Base-by-base conservation (phyloP, 2,888 invertebrate species). In the Diplolepis rosae region DNA sequence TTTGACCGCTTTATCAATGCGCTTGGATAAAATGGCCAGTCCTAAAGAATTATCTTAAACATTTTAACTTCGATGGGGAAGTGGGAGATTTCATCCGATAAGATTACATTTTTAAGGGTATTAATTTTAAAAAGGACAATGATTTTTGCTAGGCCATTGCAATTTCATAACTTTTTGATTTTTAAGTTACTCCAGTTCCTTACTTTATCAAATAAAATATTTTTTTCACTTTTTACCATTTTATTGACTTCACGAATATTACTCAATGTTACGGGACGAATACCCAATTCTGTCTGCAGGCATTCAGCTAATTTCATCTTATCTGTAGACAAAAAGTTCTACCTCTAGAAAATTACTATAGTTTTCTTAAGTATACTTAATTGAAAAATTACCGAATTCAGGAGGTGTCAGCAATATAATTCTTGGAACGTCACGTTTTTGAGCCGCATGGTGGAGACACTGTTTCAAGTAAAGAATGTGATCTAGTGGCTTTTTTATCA, bases 391-490 rank as follows among this genome's bases (percentile, higher is more conserved):
- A 85, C 89, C 85, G n/a, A 87, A 84, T 50, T 76, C 77, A 1
- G 92, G 91, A 1, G 92, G 89, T 3, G 92, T 88, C 9, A 93
- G 72, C 4, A 93, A 85, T 27, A 94, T 89, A 18, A 92, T 89
- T 76, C 92, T 90, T 0, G 91, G 85, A 5, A 90, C 90, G 77
- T 91, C 90, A 18, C 90, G 88, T 72, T 87, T 89, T 77, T 90
- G 89, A 11, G 89, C 83, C 9, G 91, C 90, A 54, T 90, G 90
- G 27, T 84, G 82, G 0, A 93, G 81, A 70, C 91, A 91, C 73
- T 92, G 89, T 80, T 93, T 93, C 84, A 93, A 89, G 77, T 92
- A 93, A 66, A 91, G 89, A 27, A 93, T 83, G 80, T 93, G 93
- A 82, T 94, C 93, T 22, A 88, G 90, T 0, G 94, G 93, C 75